These are phyloP conservation scores for Parascotia fuliginaria DNA, from an alignment of 2,888 invertebrate genomes.

Conservation along the genomic window DNA sequence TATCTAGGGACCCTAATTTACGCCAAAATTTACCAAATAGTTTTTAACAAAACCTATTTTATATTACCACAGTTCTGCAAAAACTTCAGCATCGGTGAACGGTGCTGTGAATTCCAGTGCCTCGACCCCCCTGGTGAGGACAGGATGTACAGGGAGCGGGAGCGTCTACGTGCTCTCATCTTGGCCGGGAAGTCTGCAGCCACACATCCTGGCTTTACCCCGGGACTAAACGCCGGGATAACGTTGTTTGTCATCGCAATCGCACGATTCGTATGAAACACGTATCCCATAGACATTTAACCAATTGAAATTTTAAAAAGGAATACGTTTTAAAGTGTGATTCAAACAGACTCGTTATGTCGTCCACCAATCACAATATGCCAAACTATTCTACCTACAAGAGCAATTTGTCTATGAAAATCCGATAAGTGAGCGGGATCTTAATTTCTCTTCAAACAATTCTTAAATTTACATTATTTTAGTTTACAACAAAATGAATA, in stretches of 20 bases:
- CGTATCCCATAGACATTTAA: constrained; percentile 30
- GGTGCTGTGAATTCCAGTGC: constrained; percentile 96
- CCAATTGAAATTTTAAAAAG: constrained; percentile 24
- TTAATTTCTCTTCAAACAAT: constrained; percentile 27
- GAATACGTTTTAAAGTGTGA: constrained; percentile 9
- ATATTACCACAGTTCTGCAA: constrained; percentile 90
- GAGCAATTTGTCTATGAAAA: constrained; percentile 10
- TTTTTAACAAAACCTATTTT: background rate
- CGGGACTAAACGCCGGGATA: constrained; percentile 66
- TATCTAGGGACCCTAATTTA: no score
- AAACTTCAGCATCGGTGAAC: constrained; percentile 92
- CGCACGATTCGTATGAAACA: constrained; percentile 74
- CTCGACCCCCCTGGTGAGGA: constrained; percentile 91
- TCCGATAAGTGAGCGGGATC: constrained; percentile 17
- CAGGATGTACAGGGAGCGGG: constrained; percentile 85
- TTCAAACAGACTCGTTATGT: constrained; percentile 20
- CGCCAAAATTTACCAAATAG: no score
- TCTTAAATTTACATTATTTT: constrained; percentile 26
- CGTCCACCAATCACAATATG: constrained; percentile 12
- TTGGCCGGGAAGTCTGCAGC: constrained; percentile 86
- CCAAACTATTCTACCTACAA: constrained; percentile 28
- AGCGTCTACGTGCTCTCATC: constrained; percentile 86
- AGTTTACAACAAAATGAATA: constrained; percentile 53
- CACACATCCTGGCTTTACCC: constrained; percentile 58
- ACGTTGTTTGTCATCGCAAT: constrained; percentile 72